Evolutionary conservation across 2,797 vertebrate genomes (phyloP), one percentile per base, ranked within the genome.

Genomic region (Smutsia temminckii): DNA sequence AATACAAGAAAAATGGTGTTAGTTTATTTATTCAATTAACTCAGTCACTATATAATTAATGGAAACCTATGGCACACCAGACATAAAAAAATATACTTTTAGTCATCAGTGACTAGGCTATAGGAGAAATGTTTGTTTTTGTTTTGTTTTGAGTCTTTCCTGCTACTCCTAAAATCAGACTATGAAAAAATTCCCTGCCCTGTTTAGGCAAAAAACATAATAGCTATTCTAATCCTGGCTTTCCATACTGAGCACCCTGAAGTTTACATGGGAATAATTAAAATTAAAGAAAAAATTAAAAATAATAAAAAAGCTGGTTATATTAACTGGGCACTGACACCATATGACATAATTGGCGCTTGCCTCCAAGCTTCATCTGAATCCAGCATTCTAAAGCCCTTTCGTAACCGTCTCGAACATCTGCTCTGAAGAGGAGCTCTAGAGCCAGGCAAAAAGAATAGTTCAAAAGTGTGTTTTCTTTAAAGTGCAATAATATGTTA

Each of bases 401-500:
- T 98, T 95, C 91, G 95, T 95, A 97, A 91, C 13, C 61, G 29
- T 40, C 71, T 12, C 5, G n/a, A 96, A 84, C 89, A 96, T 96
- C 89, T 78, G 95, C 94, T 96, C 81, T 6, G 53, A 86, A 95
- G 78, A 64, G 55, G 5, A 63, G 68, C 64, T 69, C 80, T 89
- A 74, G 40, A 85, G 91, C 91, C 89, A 51, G 78, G 92, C 84
- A 85, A 84, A 61, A 66, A 89, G 93, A 93, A 85, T 29, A 40
- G 71, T 40, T 57, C 71, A 64, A 83, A 87, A 94, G 96, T 20
- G 90, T 94, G 87, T 96, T 95, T 95, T 59, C 81, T 91, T 97
- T 90, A 95, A 97, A 97, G 49, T 59, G 95, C 81, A 90, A n/a
- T 81, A 61, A 95, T 90, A 78, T 74, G 94, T 96, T 96, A 93